A percentile compares a stretch with the other conserved stretches of the same genome.
These are phyloP conservation scores for Hippotragus niger DNA, from an alignment of 2,113 vertebrate genomes.

Conservation along the genomic window DNA sequence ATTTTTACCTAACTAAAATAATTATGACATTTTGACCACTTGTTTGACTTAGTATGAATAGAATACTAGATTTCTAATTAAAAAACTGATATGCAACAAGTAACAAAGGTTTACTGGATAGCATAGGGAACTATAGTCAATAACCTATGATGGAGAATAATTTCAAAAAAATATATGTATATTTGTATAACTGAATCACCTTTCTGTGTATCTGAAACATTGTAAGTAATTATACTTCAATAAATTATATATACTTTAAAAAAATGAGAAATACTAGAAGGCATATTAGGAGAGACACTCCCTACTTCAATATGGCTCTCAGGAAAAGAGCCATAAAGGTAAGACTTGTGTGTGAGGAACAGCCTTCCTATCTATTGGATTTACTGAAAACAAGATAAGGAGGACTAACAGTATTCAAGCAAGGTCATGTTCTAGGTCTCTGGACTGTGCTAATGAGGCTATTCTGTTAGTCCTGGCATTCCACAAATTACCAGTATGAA, in stretches of 20 bases:
- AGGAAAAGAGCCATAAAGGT: not conserved
- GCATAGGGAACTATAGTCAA: not conserved
- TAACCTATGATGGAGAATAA: not conserved
- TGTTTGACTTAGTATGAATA: not conserved
- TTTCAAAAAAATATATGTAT: not conserved
- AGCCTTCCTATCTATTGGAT: not conserved
- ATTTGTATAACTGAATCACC: not conserved
- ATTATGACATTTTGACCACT: not conserved
- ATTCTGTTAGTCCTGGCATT: conserved; percentile 2
- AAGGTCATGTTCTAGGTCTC: conserved; percentile 27
- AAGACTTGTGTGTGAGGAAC: not conserved
- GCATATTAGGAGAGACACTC: not conserved
- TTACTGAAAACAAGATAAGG: conserved; percentile 9
- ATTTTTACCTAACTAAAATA: not conserved
- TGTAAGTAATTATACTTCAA: not conserved
- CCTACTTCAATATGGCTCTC: not conserved
- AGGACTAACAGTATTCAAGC: not conserved
- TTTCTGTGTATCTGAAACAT: not conserved
- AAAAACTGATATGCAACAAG: not conserved
- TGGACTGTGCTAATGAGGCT: conserved; percentile 32
- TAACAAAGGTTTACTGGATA: not conserved
- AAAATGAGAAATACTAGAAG: not conserved
- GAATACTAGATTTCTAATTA: not conserved
- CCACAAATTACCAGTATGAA: conserved; percentile 34
- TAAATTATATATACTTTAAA: not conserved